These are phyloP conservation scores for Micoletzkya japonica DNA, from an alignment of 2,888 invertebrate species.

Conservation along the genomic window DNA sequence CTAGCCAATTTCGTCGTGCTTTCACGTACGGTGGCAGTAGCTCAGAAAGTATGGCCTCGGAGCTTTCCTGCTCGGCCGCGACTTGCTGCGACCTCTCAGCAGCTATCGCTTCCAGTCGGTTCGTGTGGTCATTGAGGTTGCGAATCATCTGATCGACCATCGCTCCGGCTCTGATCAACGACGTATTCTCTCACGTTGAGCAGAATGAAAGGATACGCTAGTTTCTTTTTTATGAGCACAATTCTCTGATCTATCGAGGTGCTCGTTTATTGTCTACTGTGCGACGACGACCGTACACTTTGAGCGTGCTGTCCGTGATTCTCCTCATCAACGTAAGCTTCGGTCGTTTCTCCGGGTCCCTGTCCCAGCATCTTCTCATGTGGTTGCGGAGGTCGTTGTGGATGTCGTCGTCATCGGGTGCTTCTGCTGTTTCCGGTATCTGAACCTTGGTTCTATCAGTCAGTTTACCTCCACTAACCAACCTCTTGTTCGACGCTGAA, in stretches of 20 bases:
- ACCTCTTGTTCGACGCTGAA: not conserved
- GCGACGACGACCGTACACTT: conserved; percentile 40
- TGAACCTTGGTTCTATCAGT: not conserved
- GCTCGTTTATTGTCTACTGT: not conserved
- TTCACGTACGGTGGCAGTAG: conserved; percentile 48
- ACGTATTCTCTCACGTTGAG: too few relatives aligned
- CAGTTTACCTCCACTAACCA: not conserved
- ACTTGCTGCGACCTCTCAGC: conserved; percentile 48
- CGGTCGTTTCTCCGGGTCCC: conserved; percentile 34
- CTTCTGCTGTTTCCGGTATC: not conserved
- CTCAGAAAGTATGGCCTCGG: conserved; percentile 51
- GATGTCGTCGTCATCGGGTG: not conserved
- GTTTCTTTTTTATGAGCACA: too few relatives aligned
- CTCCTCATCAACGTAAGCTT: conserved; percentile 52
- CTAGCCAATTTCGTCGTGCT: not conserved
- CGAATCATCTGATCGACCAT: conserved; percentile 60
- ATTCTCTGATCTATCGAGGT: too few relatives aligned
- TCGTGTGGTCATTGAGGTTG: conserved; percentile 52
- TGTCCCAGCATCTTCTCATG: not conserved
- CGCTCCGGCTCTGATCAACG: conserved; percentile 44
- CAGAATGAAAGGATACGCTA: too few relatives aligned
- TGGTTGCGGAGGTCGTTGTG: not conserved
- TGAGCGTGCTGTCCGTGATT: conserved; percentile 58
- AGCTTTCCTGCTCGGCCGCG: conserved; percentile 46
- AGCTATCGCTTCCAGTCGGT: conserved; percentile 43